These are phyloP conservation scores for Ochropleura plecta DNA, from an alignment of 2,888 invertebrate genomes.

Conservation along the genomic window DNA sequence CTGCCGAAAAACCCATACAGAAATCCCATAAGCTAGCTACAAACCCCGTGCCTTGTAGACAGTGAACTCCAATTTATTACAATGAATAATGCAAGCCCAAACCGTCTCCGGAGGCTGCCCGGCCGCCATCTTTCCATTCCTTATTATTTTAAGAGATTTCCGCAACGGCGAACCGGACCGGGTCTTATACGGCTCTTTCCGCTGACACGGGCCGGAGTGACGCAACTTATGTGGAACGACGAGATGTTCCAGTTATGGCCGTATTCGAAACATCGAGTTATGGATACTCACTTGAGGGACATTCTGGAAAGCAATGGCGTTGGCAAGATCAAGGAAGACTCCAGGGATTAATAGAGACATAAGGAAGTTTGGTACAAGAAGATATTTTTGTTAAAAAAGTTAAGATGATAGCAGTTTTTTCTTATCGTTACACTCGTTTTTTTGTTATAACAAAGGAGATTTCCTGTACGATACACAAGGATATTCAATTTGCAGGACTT, in stretches of 20 bases:
- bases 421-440: conserved; percentile 42
- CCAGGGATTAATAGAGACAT: conserved; percentile 54
- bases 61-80: conserved; percentile 77
- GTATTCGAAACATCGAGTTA: conserved; percentile 49
- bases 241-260: conserved; percentile 40
- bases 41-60: conserved; percentile 62
- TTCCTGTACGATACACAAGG: conserved; percentile 8
- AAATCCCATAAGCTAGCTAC: conserved; percentile 57
- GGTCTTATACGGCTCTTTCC: conserved; percentile 40
- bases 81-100: conserved; percentile 80
- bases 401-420: conserved; percentile 27
- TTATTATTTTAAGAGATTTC: conserved; percentile 67
- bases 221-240: conserved; percentile 40
- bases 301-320: conserved; percentile 56
- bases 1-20: conserved; percentile 46
- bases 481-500: conserved; percentile 19
- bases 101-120: conserved; percentile 41
- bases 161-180: conserved; percentile 32
- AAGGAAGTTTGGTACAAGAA: conserved; percentile 38
- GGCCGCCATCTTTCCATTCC: conserved; percentile 52
- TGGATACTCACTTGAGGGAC: conserved; percentile 49
- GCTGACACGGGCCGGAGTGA: conserved; percentile 39
- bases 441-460: conserved; percentile 23
- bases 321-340: conserved; percentile 44
- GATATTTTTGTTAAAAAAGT: conserved; percentile 34